These are phyloP conservation scores for Solea senegalensis DNA, from an alignment of 2,113 vertebrate genomes.

Conservation along the genomic window DNA sequence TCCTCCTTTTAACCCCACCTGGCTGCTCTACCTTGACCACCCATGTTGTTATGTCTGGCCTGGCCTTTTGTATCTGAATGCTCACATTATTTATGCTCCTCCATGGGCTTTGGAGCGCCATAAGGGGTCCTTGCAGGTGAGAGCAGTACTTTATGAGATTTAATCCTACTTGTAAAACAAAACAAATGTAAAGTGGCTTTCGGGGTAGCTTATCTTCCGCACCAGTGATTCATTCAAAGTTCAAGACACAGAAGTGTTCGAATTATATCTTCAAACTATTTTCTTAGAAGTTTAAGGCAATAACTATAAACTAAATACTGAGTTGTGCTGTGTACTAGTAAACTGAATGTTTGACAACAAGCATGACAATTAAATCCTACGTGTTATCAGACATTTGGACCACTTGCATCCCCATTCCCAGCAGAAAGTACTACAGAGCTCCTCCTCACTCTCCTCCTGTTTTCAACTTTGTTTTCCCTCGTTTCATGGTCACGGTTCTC, in stretches of 20 bases:
- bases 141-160: constrained; percentile 11
- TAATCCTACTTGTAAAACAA: neutral
- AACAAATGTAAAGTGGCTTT: constrained; percentile 4
- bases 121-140: constrained; percentile 31
- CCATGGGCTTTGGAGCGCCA: neutral
- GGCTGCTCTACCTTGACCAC: constrained; percentile 68
- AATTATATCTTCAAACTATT: neutral
- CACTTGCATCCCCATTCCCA: neutral
- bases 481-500: constrained; percentile 25
- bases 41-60: constrained; percentile 61
- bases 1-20: constrained; percentile 46
- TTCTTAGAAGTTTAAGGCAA: too few species aligned
- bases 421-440: constrained; percentile 5
- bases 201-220: neutral
- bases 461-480: constrained; percentile 2
- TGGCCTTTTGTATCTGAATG: constrained; percentile 38
- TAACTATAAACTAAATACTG: too few species aligned
- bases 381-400: neutral
- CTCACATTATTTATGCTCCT: constrained; percentile 42
- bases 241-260: neutral
- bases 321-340: too few species aligned
- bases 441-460: neutral
- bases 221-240: neutral
- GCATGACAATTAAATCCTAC: too few species aligned
- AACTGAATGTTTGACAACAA: too few species aligned